Evolutionary conservation across 2,888 invertebrate genomes (phyloP), one percentile per base, ranked within the genome.

Genomic region (Maniola hyperantus): DNA sequence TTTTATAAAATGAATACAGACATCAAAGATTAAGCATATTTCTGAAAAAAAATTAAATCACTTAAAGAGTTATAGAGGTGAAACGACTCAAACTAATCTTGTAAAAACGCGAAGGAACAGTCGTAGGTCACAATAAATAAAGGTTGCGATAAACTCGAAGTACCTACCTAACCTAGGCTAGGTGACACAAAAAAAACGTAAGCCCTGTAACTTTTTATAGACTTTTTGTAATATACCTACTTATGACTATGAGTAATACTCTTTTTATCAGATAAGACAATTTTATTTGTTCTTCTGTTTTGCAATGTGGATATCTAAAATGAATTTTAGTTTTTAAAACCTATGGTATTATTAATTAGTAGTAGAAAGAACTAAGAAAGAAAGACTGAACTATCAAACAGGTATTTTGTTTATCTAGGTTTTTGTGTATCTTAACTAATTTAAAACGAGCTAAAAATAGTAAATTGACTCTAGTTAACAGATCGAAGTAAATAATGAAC

Each of bases 231-330:
- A 18, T 0, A 48, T 10, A 48, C 48, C 5, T 48, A 26, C 26
- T 26, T 26, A 26, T 26, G 26, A 2, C 26, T 26, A 48, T 48
- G 48, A 48, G 48, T 48, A 46, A 46, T 46, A 7, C 46, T 7
- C 46, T 51, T 53, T 53, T 53, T 53, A 53, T 53, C 51, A 33
- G 51, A 53, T 53, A 53, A n/a, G 26, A 7, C 51, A 7, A 51
- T n/a, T n/a, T 36, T 36, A 20, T 51, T 51, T 51, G 20, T 26
- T 51, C 20, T 20, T 20, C 26, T 51, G 11, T 51, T 51, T 26
- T 26, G 51, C 13, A 51, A 26, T 51, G 33, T 53, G 33, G 2
- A 33, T 33, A 48, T 48, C 48, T 48, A 48, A 48, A 15, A 15
- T 48, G 48, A 15, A 48, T 15, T 18, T 48, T 8, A 18, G 48